Percentiles rank a stretch among this genome's conserved stretches.
These are phyloP conservation scores for Pontoporia blainvillei DNA, from an alignment of 2,113 vertebrate species.

Conservation along the genomic window DNA sequence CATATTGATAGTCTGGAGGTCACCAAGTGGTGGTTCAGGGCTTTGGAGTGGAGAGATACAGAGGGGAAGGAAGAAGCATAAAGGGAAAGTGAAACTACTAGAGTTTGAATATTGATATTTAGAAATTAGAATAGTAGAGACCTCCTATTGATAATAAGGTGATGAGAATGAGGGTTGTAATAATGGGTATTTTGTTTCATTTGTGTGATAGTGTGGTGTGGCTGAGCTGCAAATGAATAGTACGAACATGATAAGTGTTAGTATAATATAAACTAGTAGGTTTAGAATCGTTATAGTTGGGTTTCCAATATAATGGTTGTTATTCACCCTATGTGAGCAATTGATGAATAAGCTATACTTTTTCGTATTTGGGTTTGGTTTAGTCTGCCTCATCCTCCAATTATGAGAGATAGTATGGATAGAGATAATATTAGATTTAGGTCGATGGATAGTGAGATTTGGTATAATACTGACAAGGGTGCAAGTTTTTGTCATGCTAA, in stretches of 20 bases:
- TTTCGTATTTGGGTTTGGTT: neutral
- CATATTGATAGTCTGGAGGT: neutral
- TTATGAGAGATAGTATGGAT: neutral
- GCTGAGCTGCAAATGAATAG: neutral
- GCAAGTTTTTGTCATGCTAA: neutral
- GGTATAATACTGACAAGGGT: neutral
- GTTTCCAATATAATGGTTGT: neutral
- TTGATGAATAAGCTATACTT: neutral
- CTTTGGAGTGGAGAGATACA: neutral
- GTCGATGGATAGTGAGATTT: neutral
- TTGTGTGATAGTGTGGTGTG: neutral
- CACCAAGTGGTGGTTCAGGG: neutral
- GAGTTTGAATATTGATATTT: neutral
- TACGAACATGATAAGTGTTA: neutral
- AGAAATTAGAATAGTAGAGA: neutral
- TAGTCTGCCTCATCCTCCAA: neutral
- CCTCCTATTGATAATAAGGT: neutral
- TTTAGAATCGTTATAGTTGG: neutral
- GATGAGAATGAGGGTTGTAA: neutral
- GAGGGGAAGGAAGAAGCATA: neutral
- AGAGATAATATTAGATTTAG: neutral
- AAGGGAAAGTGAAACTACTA: neutral
- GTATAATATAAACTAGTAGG: neutral
- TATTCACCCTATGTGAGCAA: neutral
- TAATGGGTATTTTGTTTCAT: neutral